Base-by-base conservation (phyloP, 2,113 vertebrate genomes). In the Pygoscelis adeliae region DNA sequence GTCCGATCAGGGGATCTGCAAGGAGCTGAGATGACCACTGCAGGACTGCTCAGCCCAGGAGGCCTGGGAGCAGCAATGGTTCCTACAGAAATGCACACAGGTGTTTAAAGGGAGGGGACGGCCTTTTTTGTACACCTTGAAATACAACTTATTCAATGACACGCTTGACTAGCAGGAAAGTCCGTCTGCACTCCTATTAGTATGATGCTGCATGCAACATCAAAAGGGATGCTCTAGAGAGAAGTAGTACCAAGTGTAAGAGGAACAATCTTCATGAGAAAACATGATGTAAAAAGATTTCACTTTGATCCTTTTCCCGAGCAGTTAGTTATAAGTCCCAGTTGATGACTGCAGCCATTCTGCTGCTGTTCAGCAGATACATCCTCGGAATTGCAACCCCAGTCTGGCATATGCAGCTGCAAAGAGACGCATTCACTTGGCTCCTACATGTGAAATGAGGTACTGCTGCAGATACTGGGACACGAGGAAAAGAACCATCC, bases 191-290 rank as follows among this genome's bases (percentile, higher is more conserved):
- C 17, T 53, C 38, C 88, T 80, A 4, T 69, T 83, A 85, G 46
- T 27, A 7, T 15, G 50, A 40, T 34, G 59, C 83, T 94, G 76
- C 15, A 9, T 7, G 62, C 59, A 83, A 36, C 88, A 88, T 89
- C 84, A 94, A 91, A 96, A 94, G 71, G 20, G 14, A 73, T 9
- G n/a, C 77, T 89, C 79, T 32, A 76, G 83, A 36, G 86, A 96
- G 29, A 62, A 50, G 42, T 20, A 17, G 30, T n/a, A 73, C 42
- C 7, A 47, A 69, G 38, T 4, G 5, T 3, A 62, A 73, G 38
- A 42, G 70, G 56, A 87, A 26, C 81, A 38, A 71, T 26, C 59
- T 47, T 40, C 2, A 7, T 15, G 32, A 53, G 36, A 63, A 52
- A 93, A 72, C 65, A 67, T 0, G 3, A 62, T 79, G 46, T 22